A percentile compares a stretch with the other conserved stretches of the same genome.
phyloP scores from a whole-genome alignment of 2,113 vertebrate genomes.

The Centropristis striata region DNA sequence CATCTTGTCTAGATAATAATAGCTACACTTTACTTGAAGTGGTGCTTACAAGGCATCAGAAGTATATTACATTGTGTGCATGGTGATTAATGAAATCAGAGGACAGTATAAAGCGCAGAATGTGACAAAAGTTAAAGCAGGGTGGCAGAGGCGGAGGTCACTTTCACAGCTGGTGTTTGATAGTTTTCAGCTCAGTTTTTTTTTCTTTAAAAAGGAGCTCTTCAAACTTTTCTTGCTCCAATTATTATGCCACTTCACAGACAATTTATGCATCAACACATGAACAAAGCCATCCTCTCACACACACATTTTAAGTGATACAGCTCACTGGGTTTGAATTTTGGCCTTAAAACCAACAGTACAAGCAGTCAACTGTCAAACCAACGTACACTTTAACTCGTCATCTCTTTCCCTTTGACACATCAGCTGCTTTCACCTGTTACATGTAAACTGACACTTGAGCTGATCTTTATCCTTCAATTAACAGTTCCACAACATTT shows the following conservation, averaged over 20 bases:
- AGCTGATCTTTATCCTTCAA: not conserved
- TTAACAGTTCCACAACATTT: too few species aligned
- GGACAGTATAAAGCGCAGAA: not conserved
- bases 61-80: not conserved
- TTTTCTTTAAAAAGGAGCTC: not conserved
- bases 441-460: not conserved
- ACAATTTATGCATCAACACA: not conserved
- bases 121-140: not conserved
- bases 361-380: not conserved
- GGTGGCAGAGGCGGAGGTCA: not conserved
- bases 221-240: not conserved
- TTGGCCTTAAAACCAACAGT: not conserved
- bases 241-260: not conserved
- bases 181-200: not conserved
- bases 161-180: not conserved
- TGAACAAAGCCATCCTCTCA: not conserved
- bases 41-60: constrained; percentile 19
- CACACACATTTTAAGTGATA: not conserved
- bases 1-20: constrained; percentile 32
- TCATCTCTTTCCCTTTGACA: not conserved
- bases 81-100: constrained; percentile 9
- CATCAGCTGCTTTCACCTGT: not conserved
- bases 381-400: not conserved
- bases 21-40: constrained; percentile 25
- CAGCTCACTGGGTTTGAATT: not conserved